Base-by-base conservation (phyloP, 2,888 invertebrate species). In the Rhodophaea formosa region DNA sequence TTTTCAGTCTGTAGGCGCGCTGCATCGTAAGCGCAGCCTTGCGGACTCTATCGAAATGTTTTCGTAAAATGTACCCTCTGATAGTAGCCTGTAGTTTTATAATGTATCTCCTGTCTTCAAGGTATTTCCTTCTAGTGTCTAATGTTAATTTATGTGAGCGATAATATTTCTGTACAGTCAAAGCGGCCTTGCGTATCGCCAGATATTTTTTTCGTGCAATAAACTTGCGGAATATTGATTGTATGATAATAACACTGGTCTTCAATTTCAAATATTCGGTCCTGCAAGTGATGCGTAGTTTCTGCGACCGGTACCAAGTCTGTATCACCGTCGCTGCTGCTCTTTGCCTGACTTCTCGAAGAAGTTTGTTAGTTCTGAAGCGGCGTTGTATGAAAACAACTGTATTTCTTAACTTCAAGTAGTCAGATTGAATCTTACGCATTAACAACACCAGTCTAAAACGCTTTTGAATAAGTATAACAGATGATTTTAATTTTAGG, bases 91-190 rank as follows among this genome's bases (percentile, higher is more conserved):
- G 85, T 53, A 84, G 62, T 57, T 64, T 77, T 45, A 78, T 68
- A 15, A 79, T 71, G 7, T 69, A 71, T 35, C 51, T 58, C 66
- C 70, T 77, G 6, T 68, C 60, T 14, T 61, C 45, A 16, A 79
- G 6, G 60, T 77, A 87, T 35, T 62, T 65, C 60, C 67, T 67
- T 61, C 79, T 78, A 60, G 74, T 69, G 39, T 42, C 59, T 43
- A 62, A 68, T 6, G 72, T 70, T 51, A 79, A 60, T 66, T 68
- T 79, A 54, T 79, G 79, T 15, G 79, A 84, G 12, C 91, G 85
- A 65, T 86, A 88, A 35, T 71, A 71, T 17, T 72, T 74, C 67
- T 93, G 93, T 61, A 92, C 76, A 12, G 66, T 73, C 35, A 75
- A 32, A 1, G 82, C 69, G 14, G 77, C 80, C 16, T 74, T 65